Conservation (phyloP, 2,113 vertebrate genomes). For the Pseudorasbora parva region DNA sequence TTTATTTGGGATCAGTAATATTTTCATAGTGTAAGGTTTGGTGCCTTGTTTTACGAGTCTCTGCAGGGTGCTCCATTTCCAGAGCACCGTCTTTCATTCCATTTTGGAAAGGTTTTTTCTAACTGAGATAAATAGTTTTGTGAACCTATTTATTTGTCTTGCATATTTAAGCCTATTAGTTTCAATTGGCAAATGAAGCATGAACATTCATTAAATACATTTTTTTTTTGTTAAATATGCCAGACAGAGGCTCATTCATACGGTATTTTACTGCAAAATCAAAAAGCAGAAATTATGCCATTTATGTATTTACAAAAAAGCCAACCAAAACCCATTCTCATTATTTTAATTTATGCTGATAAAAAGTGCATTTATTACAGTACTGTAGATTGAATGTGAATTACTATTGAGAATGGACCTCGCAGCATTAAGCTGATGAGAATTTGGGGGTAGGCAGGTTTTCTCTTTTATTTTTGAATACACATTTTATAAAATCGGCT, state of each 20-base stretch:
- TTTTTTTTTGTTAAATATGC: not conserved
- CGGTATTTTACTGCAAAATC: not conserved
- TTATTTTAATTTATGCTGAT: too few relatives aligned
- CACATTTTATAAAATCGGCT: not conserved
- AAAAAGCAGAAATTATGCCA: not conserved
- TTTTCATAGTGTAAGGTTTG: not conserved
- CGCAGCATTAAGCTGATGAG: not conserved
- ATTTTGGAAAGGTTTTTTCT: not conserved
- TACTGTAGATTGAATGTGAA: not conserved
- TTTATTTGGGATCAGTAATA: not conserved
- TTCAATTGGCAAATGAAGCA: slow-evolving; percentile 22
- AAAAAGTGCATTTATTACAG: too few relatives aligned
- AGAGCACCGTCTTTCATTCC: not conserved
- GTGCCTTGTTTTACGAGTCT: not conserved
- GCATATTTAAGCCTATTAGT: not conserved
- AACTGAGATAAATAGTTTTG: not conserved
- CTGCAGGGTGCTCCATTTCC: not conserved
- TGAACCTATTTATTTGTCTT: not conserved
- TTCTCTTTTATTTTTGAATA: not conserved
- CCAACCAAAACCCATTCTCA: too few relatives aligned
- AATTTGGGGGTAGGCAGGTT: not conserved
- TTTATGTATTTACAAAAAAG: not conserved
- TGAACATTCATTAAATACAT: not conserved
- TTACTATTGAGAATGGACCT: not conserved
- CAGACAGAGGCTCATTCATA: not conserved